Conservation (phyloP, 2,113 vertebrate species). For the Hippopotamus amphibius region DNA sequence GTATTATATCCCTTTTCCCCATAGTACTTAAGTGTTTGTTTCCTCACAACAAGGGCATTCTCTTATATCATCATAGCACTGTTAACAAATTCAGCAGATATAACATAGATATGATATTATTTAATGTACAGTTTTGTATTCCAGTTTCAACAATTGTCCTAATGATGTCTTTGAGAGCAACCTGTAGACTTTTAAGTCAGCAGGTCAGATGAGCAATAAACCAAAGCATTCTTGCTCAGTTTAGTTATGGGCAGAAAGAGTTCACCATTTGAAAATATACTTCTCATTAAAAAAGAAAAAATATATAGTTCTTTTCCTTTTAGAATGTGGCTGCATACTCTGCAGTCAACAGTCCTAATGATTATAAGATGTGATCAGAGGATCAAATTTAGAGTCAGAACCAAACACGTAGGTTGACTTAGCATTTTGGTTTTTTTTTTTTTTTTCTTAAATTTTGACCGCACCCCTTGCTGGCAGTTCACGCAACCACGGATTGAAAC, state of each 20-base stretch:
- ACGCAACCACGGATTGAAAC: neutral
- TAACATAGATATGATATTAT: neutral
- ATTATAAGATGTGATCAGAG: neutral
- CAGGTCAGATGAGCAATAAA: neutral
- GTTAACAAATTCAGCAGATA: neutral
- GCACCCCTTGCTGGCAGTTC: accelerated
- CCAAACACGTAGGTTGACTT: neutral
- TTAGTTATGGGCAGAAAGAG: neutral
- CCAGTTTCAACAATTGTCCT: neutral
- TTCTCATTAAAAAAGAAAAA: neutral
- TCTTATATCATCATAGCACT: neutral
- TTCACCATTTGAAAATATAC: neutral
- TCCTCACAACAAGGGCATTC: neutral
- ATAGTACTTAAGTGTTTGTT: neutral
- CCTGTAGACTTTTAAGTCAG: neutral
- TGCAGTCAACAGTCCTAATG: neutral
- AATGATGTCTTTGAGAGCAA: neutral
- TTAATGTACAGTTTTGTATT: neutral
- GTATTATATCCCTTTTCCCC: neutral
- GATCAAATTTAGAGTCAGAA: neutral
- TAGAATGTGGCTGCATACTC: neutral
- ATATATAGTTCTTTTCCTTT: neutral
- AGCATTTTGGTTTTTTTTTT: neutral
- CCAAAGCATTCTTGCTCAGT: neutral
- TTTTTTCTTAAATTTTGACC: neutral